These are phyloP conservation scores for Butastur rufipennis DNA, from an alignment of 2,113 vertebrate species.

Conservation along the genomic window DNA sequence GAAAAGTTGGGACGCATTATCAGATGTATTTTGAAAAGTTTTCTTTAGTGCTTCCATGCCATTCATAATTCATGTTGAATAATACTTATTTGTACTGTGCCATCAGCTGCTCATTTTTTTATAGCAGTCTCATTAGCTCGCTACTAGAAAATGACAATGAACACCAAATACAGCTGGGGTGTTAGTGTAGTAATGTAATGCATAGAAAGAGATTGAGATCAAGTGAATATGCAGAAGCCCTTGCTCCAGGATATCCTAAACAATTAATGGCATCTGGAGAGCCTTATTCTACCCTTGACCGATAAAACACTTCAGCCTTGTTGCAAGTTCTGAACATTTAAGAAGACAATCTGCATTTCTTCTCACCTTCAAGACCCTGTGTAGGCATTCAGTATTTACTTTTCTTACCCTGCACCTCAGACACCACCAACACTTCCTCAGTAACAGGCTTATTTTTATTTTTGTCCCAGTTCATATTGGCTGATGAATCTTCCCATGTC, in stretches of 20 bases:
- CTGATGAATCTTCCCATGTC: not conserved
- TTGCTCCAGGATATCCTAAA: not conserved
- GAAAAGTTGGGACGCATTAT: not conserved
- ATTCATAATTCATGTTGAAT: constrained; percentile 21
- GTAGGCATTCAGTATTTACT: not conserved
- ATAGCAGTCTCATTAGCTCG: not conserved
- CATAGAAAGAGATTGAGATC: not conserved
- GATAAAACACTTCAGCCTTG: not conserved
- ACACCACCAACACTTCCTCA: not conserved
- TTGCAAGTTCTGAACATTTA: not conserved
- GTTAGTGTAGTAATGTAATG: not conserved
- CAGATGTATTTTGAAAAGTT: not conserved
- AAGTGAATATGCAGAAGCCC: not conserved
- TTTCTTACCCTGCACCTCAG: not conserved
- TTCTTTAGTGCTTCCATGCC: not conserved
- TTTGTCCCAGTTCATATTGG: not conserved
- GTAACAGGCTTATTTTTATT: not conserved
- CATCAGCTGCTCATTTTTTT: constrained; percentile 32
- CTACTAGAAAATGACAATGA: not conserved
- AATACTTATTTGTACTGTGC: not conserved
- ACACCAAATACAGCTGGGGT: not conserved
- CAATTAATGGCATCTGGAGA: not conserved
- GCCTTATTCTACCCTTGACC: not conserved
- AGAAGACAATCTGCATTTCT: not conserved
- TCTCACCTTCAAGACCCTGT: not conserved